Evolutionary conservation across 2,888 invertebrate genomes (phyloP), one percentile per base, ranked within the genome.

Genomic region (Mythimna vitellina): DNA sequence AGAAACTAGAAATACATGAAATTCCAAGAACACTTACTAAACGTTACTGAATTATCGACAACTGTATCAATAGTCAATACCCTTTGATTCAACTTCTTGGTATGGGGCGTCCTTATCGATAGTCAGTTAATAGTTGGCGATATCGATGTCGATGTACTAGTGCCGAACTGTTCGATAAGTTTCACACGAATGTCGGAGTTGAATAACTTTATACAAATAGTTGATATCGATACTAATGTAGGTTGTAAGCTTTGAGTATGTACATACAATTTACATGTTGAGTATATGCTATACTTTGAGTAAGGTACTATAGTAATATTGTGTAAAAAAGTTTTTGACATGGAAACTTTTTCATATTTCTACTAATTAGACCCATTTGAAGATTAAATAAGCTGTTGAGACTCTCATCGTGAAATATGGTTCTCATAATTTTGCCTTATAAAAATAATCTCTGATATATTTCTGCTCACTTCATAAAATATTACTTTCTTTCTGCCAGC

Each of bases 61-160:
- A 66, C 70, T 70, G 56, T 82, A 67, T 69, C 38, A 38, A 56
- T 74, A 63, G 57, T 76, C 70, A 65, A 71, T 78, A 66, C 67
- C 51, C 72, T 81, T 82, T 82, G 75, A 79, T 61, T 68, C 65
- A 70, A 82, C 56, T 67, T 73, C 61, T 29, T 66, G 49, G 58
- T 54, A 29, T 38, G 54, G 64, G 51, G 35, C 42, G 53, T 62
- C 60, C 51, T 65, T 73, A 74, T 63, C 65, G 67, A 64, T 62
- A 81, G 56, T 60, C 69, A 66, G 56, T 62, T 53, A 54, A 12
- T 65, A 80, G 58, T 63, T 66, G 17, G 7, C 38, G 65, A 62
- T 70, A 71, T 78, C 51, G 53, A 58, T 72, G 61, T 78, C 65
- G 71, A 74, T 70, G 54, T 61, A 65, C 61, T 76, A 61, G 53